Conservation (phyloP, 2,113 vertebrate species). For the Ascaphus truei region DNA sequence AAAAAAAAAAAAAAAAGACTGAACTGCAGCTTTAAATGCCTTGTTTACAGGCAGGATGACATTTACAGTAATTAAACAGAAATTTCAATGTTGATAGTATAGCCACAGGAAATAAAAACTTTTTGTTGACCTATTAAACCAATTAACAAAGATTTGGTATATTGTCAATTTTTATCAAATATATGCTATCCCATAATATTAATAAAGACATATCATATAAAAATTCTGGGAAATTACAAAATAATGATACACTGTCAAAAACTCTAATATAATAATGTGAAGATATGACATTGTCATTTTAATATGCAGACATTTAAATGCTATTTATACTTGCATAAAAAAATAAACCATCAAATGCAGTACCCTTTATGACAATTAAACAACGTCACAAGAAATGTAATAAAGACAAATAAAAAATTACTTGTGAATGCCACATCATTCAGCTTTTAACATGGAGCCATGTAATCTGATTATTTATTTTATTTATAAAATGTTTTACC, state of each 20-base stretch:
- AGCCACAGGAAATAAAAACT: not conserved
- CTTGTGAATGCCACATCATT: not conserved
- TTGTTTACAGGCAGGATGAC: not conserved
- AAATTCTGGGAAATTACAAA: not conserved
- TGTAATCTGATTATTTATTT: not conserved
- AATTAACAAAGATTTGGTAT: not conserved
- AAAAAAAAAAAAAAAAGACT: too few species aligned
- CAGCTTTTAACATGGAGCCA: not conserved
- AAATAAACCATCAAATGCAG: not conserved
- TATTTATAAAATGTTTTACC: too few species aligned
- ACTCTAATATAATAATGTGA: not conserved
- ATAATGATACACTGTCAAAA: not conserved
- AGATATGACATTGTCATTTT: not conserved
- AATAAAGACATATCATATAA: not conserved
- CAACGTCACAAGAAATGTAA: not conserved
- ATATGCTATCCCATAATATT: not conserved
- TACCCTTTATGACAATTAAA: slow-evolving; percentile 20
- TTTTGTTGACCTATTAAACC: not conserved
- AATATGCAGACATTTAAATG: not conserved
- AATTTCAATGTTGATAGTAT: not conserved
- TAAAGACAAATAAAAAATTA: not conserved
- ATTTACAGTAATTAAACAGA: not conserved
- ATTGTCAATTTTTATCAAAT: too few species aligned
- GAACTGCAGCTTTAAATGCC: not conserved
- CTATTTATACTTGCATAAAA: not conserved